phyloP scores from a whole-genome alignment of 2,888 invertebrate species.

The Conomelus anceps region DNA sequence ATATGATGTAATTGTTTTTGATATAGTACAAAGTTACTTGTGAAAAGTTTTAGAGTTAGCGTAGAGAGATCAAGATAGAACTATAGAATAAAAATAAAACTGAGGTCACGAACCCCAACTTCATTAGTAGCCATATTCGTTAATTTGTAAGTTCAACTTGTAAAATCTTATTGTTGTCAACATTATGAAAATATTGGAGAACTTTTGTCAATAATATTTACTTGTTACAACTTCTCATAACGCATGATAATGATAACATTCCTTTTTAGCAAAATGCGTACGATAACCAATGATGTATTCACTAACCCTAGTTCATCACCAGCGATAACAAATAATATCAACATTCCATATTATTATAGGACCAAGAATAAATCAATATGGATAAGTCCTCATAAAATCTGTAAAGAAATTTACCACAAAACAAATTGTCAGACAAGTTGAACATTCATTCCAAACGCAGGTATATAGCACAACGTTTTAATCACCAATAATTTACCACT shows the following conservation, averaged over 20 bases:
- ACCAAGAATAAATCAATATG: not conserved
- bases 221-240: no score
- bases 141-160: not conserved
- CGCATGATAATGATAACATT: no score
- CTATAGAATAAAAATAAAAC: not conserved
- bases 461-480: not conserved
- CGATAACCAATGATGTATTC: no score
- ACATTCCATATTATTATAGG: no score
- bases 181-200: no score
- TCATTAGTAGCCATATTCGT: not conserved
- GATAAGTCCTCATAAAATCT: not conserved
- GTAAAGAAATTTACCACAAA: not conserved
- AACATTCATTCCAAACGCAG: not conserved
- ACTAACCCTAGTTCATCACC: no score
- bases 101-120: not conserved
- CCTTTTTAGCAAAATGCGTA: no score
- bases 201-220: no score
- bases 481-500: not conserved
- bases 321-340: no score
- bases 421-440: not conserved
- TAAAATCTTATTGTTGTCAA: not conserved
- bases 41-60: not conserved
- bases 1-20: not conserved
- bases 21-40: not conserved
- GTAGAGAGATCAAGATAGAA: not conserved